Base-by-base conservation (phyloP, 2,888 invertebrate species). In the Lasioglossum calceatum region DNA sequence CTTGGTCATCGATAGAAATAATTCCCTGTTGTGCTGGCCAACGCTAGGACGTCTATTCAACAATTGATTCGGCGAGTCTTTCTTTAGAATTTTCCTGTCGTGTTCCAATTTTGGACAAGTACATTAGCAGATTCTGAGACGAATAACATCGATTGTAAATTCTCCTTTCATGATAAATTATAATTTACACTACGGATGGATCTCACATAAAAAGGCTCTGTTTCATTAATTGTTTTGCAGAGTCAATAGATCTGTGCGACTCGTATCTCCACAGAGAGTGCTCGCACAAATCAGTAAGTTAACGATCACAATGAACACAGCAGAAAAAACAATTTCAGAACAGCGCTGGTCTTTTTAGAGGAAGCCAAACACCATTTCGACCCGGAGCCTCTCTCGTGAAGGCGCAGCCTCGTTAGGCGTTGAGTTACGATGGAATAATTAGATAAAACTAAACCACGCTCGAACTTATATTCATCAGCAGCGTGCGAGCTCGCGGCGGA, bases 1-100 rank as follows among this genome's bases (percentile, higher is more conserved):
- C 88, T 84, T 67, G 23, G 50, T n/a, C 70, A 93, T 87, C 87
- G 91, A 91, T 92, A 93, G 90, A 93, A 92, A 93, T 92, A 90
- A 81, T 67, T 32, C 64, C 64, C 71, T 5, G 42, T 71, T n/a
- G 42, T 23, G 10, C n/a, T 42, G 12, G n/a, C 64, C 32, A 64
- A 64, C 16, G 64, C 2, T 32, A 5, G 32, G 3, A 16, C 16
- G 64, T 19, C 32, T 7, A 64, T 8, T 2, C 64, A 19, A 64
- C 64, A 19, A 64, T 19, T 16, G 7, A 32, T 64, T 64, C 32
- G 16, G 7, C 19, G 5, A 32, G 32, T 8, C 8, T 27, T 27
- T 8, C 27, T 14, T 10, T 39, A 39, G 44, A 27, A 27, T 32
- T 27, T 19, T 19, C 16, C 64, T n/a, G 27, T 32, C 8, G 12